A percentile compares a stretch with the other conserved stretches of the same genome.
These are phyloP conservation scores for Laterallus jamaicensis DNA, from an alignment of 2,113 vertebrate genomes.

Conservation along the genomic window DNA sequence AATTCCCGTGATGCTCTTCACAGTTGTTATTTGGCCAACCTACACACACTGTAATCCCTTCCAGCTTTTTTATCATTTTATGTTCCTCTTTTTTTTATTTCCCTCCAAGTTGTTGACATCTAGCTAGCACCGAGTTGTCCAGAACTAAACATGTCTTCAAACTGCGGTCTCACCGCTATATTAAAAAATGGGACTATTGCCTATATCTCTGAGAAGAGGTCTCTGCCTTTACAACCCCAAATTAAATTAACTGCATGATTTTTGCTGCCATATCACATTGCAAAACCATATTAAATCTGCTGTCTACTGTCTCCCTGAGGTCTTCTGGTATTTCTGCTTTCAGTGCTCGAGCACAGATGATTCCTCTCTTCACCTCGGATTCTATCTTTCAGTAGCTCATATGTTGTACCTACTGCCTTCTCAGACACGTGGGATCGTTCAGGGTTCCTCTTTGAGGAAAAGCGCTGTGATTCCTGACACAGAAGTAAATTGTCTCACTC, in stretches of 20 bases:
- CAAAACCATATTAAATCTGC: constrained; percentile 67
- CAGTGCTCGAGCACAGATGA: constrained; percentile 47
- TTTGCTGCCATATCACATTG: constrained; percentile 64
- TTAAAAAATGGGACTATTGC: constrained; percentile 61
- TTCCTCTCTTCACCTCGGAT: constrained; percentile 40
- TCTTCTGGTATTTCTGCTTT: constrained; percentile 61
- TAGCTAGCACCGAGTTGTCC: constrained; percentile 17
- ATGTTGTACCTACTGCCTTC: constrained; percentile 46
- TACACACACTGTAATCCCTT: constrained; percentile 45
- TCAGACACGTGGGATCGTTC: background rate
- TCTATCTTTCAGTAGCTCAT: constrained; percentile 18
- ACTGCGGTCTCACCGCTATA: constrained; percentile 33
- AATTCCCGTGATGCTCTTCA: constrained; percentile 47
- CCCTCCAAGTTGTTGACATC: constrained; percentile 51
- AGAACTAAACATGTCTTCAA: constrained; percentile 47
- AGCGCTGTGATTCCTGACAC: constrained; percentile 4
- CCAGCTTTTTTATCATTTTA: constrained; percentile 48
- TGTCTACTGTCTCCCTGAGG: constrained; percentile 54
- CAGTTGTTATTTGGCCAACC: constrained; percentile 43
- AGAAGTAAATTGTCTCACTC: background rate
- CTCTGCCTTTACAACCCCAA: constrained; percentile 64
- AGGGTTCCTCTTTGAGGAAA: constrained; percentile 3
- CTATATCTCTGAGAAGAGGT: constrained; percentile 47
- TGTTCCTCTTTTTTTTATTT: constrained; percentile 41
- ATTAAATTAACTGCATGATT: constrained; percentile 69